Conservation (phyloP, 2,797 vertebrate genomes). For the Aphelocoma californica region DNA sequence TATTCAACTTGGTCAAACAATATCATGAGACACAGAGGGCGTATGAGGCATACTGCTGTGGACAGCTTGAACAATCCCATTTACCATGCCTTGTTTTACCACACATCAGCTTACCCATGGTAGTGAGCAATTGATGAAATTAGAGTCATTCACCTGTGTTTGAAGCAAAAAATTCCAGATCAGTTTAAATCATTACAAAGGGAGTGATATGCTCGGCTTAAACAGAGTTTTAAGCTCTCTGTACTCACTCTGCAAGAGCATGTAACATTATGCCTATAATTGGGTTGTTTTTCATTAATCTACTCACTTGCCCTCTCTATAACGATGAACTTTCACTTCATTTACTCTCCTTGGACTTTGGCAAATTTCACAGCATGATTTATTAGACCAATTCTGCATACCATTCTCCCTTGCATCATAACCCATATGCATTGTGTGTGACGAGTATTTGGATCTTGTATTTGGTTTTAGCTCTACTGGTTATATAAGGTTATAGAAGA, state of each 20-base stretch:
- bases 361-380: not conserved
- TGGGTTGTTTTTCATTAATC: not conserved
- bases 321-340: not conserved
- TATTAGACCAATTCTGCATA: not conserved
- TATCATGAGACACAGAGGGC: not conserved
- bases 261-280: not conserved
- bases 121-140: not conserved
- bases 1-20: not conserved
- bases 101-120: not conserved
- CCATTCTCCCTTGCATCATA: not conserved
- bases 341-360: not conserved
- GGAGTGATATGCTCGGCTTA: not conserved
- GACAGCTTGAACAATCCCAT: not conserved
- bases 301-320: not conserved
- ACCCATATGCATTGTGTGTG: fast-evolving
- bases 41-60: not conserved
- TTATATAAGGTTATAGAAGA: not conserved
- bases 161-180: not conserved
- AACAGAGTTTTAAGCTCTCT: not conserved
- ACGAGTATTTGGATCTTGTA: not conserved
- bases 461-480: not conserved
- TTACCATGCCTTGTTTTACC: not conserved
- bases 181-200: not conserved
- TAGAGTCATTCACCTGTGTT: not conserved
- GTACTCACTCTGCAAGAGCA: not conserved